Base-by-base conservation (phyloP, 2,797 vertebrate species). In the Sebastes trivittatus region DNA sequence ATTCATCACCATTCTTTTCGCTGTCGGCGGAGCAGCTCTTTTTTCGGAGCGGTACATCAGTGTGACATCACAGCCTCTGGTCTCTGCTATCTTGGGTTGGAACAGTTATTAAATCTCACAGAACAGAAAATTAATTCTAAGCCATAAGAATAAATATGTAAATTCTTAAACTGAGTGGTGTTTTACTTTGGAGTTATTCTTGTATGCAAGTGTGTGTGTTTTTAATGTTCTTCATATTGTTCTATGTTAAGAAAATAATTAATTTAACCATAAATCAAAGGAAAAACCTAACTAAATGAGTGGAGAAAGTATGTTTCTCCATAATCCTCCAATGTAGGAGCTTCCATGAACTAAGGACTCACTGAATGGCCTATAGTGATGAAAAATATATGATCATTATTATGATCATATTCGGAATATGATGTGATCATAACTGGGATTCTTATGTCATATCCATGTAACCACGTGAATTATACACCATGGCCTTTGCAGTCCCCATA, bases 101-200 rank as follows among this genome's bases (percentile, higher is more conserved):
- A 84, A 36, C 13, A 29, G 56, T 83, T 79, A 67, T 80, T 81
- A 27, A 46, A 78, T 85, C 38, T 78, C 74, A 82, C 76, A 52
- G 38, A 83, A 68, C 46, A 74, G 34, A 74, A 79, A 59, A 55
- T 75, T 66, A 2, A 81, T 81, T 88, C 36, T 30, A 89, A 92
- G 85, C 87, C 91, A 92, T 92, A 87, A 52, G 4, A 93, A 89
- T 93, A 93, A 92, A 92, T 52, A 81, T 87, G 32, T 84, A 38
- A 80, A 65, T 92, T 89, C 54, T 83, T 88, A 80, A 75, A 77
- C 1, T 32, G 42, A 58, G 62, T 79, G 5, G 49, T 70, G 42
- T 83, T 56, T 78, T 84, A 42, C 25, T 63, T 64, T 29, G 0
- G 16, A 66, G 38, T 11, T 20, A 0, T 42, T 60, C 27, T 60